phyloP scores from a whole-genome alignment of 2,888 invertebrate species.

The Synanthedon vespiformis region DNA sequence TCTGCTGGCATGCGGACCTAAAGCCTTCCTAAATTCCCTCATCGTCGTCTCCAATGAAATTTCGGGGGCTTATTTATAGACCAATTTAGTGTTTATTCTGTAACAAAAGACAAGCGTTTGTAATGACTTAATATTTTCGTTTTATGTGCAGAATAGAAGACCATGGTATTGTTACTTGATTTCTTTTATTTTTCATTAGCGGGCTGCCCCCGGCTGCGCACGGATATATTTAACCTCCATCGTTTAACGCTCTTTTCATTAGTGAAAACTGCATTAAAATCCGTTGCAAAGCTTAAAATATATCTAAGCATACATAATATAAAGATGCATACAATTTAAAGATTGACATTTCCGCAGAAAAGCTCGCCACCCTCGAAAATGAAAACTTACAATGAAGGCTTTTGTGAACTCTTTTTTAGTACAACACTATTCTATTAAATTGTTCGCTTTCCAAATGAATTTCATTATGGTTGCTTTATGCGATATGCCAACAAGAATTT shows the following conservation, averaged over 20 bases:
- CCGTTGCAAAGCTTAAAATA: too few species aligned
- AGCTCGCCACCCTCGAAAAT: not conserved
- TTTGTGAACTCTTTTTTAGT: not conserved
- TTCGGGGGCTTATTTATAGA: conserved; percentile 35
- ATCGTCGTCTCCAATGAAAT: conserved; percentile 38
- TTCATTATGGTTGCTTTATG: conserved; percentile 23
- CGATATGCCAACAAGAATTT: conserved; percentile 40
- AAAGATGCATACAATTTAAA: not conserved
- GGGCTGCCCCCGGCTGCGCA: too few species aligned
- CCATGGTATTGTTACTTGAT: not conserved
- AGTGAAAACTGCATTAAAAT: too few species aligned
- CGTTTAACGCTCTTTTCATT: too few species aligned
- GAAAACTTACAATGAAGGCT: not conserved
- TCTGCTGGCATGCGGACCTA: conserved; percentile 41
- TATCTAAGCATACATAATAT: too few species aligned
- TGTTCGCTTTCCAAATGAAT: conserved; percentile 5
- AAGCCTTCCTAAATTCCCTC: conserved; percentile 32
- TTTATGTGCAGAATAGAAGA: not conserved
- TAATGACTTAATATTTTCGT: not conserved
- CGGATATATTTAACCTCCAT: too few species aligned
- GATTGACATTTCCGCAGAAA: not conserved
- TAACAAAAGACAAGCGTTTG: not conserved
- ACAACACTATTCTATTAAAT: not conserved
- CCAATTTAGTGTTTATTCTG: conserved; percentile 26
- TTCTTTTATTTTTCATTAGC: not conserved